phyloP scores from a whole-genome alignment of 2,888 invertebrate species.

The Tachystola acroxantha region DNA sequence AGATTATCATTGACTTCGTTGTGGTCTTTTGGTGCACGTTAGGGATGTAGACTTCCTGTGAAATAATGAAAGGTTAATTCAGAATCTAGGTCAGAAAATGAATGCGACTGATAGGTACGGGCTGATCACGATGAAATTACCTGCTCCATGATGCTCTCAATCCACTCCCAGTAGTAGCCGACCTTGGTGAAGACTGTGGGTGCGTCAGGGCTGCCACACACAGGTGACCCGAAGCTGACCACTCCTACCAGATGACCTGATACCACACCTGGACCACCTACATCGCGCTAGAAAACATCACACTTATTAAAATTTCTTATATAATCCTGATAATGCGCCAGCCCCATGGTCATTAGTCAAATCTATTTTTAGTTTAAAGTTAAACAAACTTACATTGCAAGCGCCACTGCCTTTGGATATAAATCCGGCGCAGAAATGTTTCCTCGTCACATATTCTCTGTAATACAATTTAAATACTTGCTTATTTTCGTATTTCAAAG shows the following conservation, averaged over 20 bases:
- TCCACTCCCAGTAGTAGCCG: slow-evolving; percentile 54
- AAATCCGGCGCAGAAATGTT: slow-evolving; percentile 58
- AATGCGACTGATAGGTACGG: too few relatives aligned
- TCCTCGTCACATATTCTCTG: slow-evolving; percentile 46
- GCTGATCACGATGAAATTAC: too few relatives aligned
- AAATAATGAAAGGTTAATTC: too few relatives aligned
- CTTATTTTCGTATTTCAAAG: neutral
- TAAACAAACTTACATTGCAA: slow-evolving; percentile 55
- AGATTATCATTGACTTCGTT: neutral
- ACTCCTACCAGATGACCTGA: slow-evolving; percentile 43
- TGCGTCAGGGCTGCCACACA: slow-evolving; percentile 49
- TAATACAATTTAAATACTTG: slow-evolving; percentile 13
- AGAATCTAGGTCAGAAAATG: too few relatives aligned
- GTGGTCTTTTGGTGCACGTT: slow-evolving; percentile 24
- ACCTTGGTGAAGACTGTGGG: slow-evolving; percentile 65
- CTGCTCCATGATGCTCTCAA: slow-evolving; percentile 47
- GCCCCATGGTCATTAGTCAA: too few relatives aligned
- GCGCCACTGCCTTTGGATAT: slow-evolving; percentile 54
- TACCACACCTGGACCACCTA: slow-evolving; percentile 54
- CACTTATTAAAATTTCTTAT: neutral
- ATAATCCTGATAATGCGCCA: too few relatives aligned
- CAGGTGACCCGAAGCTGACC: slow-evolving; percentile 54
- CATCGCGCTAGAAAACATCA: slow-evolving; percentile 48
- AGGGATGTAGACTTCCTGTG: slow-evolving; percentile 32
- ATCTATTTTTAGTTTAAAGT: too few relatives aligned